These are phyloP conservation scores for Apoderus coryli DNA, from an alignment of 2,888 invertebrate species.

Conservation along the genomic window DNA sequence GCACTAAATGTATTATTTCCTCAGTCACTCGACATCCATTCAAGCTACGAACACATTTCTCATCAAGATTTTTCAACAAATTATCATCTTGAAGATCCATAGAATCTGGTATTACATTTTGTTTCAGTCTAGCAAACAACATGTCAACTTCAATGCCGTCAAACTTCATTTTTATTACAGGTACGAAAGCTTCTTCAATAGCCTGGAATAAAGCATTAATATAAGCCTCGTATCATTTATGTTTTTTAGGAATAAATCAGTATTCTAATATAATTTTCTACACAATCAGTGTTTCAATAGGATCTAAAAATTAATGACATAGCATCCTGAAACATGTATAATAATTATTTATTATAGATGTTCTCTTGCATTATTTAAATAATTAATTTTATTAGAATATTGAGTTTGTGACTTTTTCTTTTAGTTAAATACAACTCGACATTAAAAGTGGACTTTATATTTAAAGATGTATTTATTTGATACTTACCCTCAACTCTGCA, in stretches of 20 bases:
- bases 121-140: slow-evolving; percentile 85
- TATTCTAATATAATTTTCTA: slow-evolving; percentile 1
- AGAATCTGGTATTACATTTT: slow-evolving; percentile 88
- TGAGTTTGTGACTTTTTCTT: no score
- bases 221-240: no score
- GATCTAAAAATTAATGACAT: no score
- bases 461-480: no score
- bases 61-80: slow-evolving; percentile 86
- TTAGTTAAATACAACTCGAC: no score
- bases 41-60: slow-evolving; percentile 89
- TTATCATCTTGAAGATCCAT: slow-evolving; percentile 83
- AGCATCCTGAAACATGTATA: no score
- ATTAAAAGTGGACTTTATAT: no score
- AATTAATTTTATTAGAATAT: no score
- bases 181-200: slow-evolving; percentile 97
- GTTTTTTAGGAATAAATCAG: no score
- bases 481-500: slow-evolving; percentile 65
- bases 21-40: slow-evolving; percentile 98
- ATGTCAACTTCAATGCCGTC: slow-evolving; percentile 98
- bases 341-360: no score
- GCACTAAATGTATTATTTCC: slow-evolving; percentile 91
- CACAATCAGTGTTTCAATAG: no score
- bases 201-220: slow-evolving; percentile 36
- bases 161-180: slow-evolving; percentile 98
- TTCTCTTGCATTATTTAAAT: no score